Evolutionary conservation across 2,797 vertebrate species (phyloP), one percentile per base, ranked within the genome.

Genomic region (Picus viridis): DNA sequence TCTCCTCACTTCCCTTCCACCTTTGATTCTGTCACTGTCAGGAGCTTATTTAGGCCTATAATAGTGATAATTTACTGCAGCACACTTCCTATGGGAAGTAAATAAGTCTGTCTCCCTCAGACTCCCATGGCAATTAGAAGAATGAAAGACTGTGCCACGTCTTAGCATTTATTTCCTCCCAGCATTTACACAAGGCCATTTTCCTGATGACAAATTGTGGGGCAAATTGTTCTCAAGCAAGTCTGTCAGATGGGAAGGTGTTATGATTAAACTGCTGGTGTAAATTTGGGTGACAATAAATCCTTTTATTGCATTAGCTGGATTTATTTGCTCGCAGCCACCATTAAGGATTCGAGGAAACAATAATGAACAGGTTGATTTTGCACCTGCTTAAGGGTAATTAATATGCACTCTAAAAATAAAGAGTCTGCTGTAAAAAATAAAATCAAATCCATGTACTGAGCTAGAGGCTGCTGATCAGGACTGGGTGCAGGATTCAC

Each of bases 101-200:
- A 98, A 98, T 97, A 98, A 98, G 97, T 97, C 97, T 98, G 97
- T 97, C 97, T 98, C 95, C 95, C 97, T 98, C 96, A 97, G 97
- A 97, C 97, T 98, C 98, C 96, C 97, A 80, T 86, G 97, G 97
- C 97, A 98, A 98, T 98, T 98, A 98, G 96, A 97, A 97, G 97
- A 97, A 97, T 97, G 97, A 97, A 97, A 97, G 97, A 96, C 97
- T 91, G 95, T 97, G 94, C 92, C 91, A 83, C 24, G 51, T 96
- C 97, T 98, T 98, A 98, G 95, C 96, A 97, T 97, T 97, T 96
- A 95, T 97, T 98, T 98, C 96, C 97, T 97, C 95, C 95, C 77
- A 95, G 92, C 89, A 56, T 98, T 98, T 98, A 97, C 94, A 95
- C 81, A 96, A 97, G 97, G 97, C 97, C 97, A 97, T 98, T 98